Conservation (phyloP, 2,797 vertebrate species). For the Coccyzus lansbergi region DNA sequence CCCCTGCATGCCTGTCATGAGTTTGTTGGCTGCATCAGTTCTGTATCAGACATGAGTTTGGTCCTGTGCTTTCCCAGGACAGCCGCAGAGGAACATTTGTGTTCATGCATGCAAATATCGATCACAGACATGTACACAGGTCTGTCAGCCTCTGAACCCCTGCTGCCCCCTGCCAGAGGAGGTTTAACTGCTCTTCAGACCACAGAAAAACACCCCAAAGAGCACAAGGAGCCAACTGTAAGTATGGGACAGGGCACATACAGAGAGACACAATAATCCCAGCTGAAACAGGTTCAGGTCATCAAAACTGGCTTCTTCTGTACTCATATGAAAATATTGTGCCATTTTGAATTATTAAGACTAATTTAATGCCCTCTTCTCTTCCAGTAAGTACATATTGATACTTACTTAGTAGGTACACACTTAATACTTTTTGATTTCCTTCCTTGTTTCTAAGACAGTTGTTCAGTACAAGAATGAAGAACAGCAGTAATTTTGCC, state of each 20-base stretch:
- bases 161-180: no score
- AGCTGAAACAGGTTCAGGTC: not conserved
- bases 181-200: no score
- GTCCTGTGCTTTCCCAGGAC: not conserved
- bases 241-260: not conserved
- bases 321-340: not conserved
- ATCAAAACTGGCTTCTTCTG: not conserved
- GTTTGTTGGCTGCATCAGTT: not conserved
- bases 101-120: not conserved
- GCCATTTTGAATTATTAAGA: not conserved
- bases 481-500: not conserved
- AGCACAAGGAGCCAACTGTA: not conserved
- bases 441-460: not conserved
- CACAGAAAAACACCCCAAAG: not conserved
- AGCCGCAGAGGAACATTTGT: not conserved
- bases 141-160: not conserved
- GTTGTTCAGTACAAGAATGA: not conserved
- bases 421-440: not conserved
- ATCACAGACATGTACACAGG: accelerated
- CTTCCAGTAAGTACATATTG: not conserved
- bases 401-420: not conserved
- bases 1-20: no score
- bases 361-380: not conserved
- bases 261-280: not conserved
- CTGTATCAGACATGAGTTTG: not conserved